Evolutionary conservation across 1,140 invertebrate genomes (phyloP).

Genomic region (Penaeus japonicus): DNA sequence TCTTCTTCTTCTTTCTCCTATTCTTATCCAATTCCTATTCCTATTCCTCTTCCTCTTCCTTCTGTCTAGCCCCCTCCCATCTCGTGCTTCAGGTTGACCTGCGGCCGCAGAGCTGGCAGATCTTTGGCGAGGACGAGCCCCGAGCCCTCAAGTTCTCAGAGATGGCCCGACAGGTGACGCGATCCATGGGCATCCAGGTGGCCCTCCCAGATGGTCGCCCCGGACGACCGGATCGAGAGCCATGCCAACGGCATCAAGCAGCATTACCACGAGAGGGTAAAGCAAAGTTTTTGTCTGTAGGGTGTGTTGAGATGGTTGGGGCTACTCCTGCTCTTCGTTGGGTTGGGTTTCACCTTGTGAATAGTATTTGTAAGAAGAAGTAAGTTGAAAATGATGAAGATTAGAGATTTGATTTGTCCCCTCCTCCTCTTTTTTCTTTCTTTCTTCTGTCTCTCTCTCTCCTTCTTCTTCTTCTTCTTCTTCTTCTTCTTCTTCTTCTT

Average conservation of each 20-base stretch:
- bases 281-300: background rate
- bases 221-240: constrained; percentile 68
- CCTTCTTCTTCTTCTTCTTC: background rate
- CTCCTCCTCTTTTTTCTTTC: background rate
- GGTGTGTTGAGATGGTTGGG: background rate
- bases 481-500: background rate
- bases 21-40: no score
- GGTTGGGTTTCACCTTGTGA: background rate
- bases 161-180: constrained; percentile 69
- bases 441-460: background rate
- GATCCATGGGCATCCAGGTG: constrained; percentile 75
- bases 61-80: background rate
- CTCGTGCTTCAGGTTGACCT: constrained; percentile 66
- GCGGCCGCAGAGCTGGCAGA: constrained; percentile 70
- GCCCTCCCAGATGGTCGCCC: constrained; percentile 68
- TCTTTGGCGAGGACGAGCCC: constrained; percentile 73
- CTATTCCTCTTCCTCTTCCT: background rate
- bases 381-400: no score
- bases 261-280: constrained; percentile 40
- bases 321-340: background rate
- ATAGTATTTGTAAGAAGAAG: no score
- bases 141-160: constrained; percentile 71
- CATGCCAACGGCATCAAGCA: constrained; percentile 69
- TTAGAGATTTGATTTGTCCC: no score
- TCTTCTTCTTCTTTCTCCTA: no score